Evolutionary conservation across 2,888 invertebrate species (phyloP), one percentile per base, ranked within the genome.

Genomic region (Lithophane leautieri): DNA sequence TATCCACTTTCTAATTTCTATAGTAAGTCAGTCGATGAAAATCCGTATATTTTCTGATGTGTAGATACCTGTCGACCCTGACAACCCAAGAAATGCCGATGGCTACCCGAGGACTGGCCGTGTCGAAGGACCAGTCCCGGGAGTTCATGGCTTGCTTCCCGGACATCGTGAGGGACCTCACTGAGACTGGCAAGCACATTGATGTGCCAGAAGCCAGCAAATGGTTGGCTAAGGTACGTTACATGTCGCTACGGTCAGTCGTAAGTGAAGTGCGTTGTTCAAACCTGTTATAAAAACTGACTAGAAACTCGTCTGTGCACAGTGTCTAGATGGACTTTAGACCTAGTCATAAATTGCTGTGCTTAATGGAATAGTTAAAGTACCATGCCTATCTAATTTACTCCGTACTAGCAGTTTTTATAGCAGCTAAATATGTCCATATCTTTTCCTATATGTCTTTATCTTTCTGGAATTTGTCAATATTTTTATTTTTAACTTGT

Each of bases 121-220:
- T 97, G 69, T 97, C 97, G 80, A 98, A 98, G 95, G 98, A 98
- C 94, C 98, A 98, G 95, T 97, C 97, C 92, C 97, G 98, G 89
- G 98, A 98, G 93, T 98, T 99, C 95, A 98, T 98, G 98, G 98
- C 98, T 70, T 96, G 98, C 84, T 99, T 98, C 97, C 98, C 98
- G 90, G 98, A 98, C 94, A 96, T 99, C 89, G 98, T 99, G 79
- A 97, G 98, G 89, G 98, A 98, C 94, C 96, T 99, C 84, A 98
- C 98, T 56, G 98, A 98, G 90, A 97, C 97, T 88, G 97, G 97
- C 87, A 97, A 98, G 90, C 97, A 98, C 93, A 97, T 97, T 80
- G 98, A 98, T 92, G 97, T 98, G 93, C 97, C 98, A 56, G 98
- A 98, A 93, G 98, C 98, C 84, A 97, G 97, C 85, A 98, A 98